Base-by-base conservation (phyloP, 2,797 vertebrate genomes). In the Geotrypetes seraphini region DNA sequence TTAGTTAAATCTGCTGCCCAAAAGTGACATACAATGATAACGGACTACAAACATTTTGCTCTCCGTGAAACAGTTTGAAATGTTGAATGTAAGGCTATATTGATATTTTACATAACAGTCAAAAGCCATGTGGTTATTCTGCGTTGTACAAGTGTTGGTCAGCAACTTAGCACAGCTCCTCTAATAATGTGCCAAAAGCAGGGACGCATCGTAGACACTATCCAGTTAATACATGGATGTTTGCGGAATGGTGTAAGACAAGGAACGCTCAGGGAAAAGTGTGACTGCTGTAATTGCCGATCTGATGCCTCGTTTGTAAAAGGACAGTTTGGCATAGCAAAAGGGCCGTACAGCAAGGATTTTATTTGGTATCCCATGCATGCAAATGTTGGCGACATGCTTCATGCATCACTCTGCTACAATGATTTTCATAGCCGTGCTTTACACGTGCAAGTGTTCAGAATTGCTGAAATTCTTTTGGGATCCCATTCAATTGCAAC, bases 101-200 rank as follows among this genome's bases (percentile, higher is more conserved):
- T 82, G 69, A 70, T 74, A 59, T 68, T 77, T 54, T 72, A 62
- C 44, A 4, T 92, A 95, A 95, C 90, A 96, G 90, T 96, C 91
- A 65, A 58, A 33, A 71, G 90, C 88, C 88, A 19, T 75, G 56
- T 64, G 48, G 76, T 79, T 65, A 52, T n/a, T n/a, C n/a, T n/a
- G 69, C 55, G 59, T 64, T 46, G 58, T 69, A 43, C 34, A 66
- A 69, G 62, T 85, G 68, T 75, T 80, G 79, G 73, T 79, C 63
- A 52, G 78, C 79, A 86, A 82, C 78, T 70, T 73, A 58, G 60
- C 50, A 39, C 36, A 33, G 53, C 66, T 71, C 47, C 50, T 31
- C 57, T 43, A n/a, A n/a, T 66, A 45, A 28, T 22, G 12, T 2
- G 33, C 28, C 25, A 35, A 54, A 50, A 36, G 48, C 38, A 41